phyloP scores from a whole-genome alignment of 2,113 vertebrate genomes.

The Megaceryle maxima region DNA sequence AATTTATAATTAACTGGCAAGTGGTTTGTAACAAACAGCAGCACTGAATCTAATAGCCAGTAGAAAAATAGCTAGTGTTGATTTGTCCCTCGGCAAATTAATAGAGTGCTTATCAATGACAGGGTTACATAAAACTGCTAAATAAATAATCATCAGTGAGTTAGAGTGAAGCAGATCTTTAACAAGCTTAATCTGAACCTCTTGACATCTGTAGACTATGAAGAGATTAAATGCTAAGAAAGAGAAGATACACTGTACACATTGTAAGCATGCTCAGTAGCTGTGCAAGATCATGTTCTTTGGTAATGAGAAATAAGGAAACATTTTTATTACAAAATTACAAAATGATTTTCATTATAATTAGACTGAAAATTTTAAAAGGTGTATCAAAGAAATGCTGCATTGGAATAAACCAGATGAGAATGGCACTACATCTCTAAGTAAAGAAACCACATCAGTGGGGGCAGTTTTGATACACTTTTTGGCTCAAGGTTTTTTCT shows the following conservation, averaged over 20 bases:
- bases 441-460: constrained; percentile 66
- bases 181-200: constrained; percentile 97
- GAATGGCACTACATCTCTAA: constrained; percentile 53
- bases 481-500: constrained; percentile 58
- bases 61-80: constrained; percentile 90
- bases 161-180: constrained; percentile 95
- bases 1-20: constrained; percentile 99
- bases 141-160: constrained; percentile 99
- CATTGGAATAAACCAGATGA: constrained; percentile 69
- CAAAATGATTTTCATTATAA: constrained; percentile 80
- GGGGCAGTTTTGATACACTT: constrained; percentile 62
- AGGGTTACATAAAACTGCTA: constrained; percentile 97
- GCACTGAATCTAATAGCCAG: constrained; percentile 90
- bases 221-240: constrained; percentile 83
- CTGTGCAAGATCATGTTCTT: constrained; percentile 60
- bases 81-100: constrained; percentile 97
- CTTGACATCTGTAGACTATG: constrained; percentile 85
- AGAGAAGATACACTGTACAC: constrained; percentile 61
- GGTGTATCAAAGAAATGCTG: constrained; percentile 72
- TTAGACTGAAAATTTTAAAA: constrained; percentile 78
- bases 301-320: constrained; percentile 74
- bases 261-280: constrained; percentile 65
- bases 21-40: constrained; percentile 93
- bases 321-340: constrained; percentile 76
- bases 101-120: constrained; percentile 97